A percentile compares a stretch with the other conserved stretches of the same genome.
Conservation (phyloP, 2,888 invertebrate genomes). For the Theretra japonica region DNA sequence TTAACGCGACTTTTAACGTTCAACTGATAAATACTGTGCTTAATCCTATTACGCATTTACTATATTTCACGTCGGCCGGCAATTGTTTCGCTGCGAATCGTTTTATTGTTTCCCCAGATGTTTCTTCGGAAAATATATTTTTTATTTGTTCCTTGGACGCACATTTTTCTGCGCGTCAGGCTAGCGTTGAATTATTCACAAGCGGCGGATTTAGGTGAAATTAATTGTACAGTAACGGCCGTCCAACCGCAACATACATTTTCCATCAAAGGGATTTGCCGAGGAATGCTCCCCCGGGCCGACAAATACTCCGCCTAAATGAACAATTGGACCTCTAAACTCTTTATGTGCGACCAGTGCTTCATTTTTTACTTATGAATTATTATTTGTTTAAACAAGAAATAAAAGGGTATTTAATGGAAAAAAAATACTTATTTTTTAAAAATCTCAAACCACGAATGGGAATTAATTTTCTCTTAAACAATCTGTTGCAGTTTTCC, state of each 20-base stretch:
- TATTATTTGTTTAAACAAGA: not conserved
- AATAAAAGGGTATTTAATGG: not conserved
- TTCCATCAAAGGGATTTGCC: conserved; percentile 72
- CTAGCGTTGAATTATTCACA: conserved; percentile 45
- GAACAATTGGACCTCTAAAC: conserved; percentile 43
- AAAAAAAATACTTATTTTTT: not conserved
- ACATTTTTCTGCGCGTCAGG: conserved; percentile 45
- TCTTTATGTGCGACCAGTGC: conserved; percentile 37
- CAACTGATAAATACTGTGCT: not conserved
- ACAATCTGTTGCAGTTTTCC: conserved; percentile 17
- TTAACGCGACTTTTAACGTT: not conserved
- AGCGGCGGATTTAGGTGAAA: conserved; percentile 63
- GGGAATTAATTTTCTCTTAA: not conserved
- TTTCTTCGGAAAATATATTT: conserved; percentile 33
- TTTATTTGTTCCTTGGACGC: conserved; percentile 34
- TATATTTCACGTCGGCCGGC: not conserved
- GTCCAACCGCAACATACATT: conserved; percentile 70
- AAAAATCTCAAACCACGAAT: not conserved
- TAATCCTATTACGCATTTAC: not conserved
- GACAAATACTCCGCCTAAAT: conserved; percentile 35
- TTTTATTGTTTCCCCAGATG: conserved; percentile 27
- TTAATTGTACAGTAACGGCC: conserved; percentile 67
- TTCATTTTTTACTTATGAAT: conserved; percentile 6
- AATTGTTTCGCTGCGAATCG: not conserved
- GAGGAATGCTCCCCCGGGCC: conserved; percentile 50